These are phyloP conservation scores for Pogonomyrmex barbatus DNA, from an alignment of 1,140 invertebrate species.

Conservation along the genomic window DNA sequence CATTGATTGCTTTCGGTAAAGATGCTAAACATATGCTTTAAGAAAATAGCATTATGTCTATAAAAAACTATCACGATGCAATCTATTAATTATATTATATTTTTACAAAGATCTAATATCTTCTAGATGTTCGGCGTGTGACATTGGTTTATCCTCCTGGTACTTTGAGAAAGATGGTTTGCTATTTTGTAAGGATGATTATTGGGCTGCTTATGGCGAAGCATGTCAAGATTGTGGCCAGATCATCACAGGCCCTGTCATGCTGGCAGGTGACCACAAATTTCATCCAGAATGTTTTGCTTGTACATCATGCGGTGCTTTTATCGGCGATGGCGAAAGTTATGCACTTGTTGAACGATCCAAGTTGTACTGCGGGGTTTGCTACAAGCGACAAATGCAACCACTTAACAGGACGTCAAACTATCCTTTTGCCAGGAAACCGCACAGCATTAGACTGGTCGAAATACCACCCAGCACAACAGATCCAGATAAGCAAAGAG, in stretches of 20 bases:
- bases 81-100: conserved; percentile 1
- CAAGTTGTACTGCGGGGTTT: conserved; percentile 92
- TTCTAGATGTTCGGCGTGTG: conserved; percentile 94
- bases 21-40: conserved; percentile 45
- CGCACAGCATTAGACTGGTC: conserved; percentile 93
- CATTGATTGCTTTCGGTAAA: conserved; percentile 93
- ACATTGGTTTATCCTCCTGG: conserved; percentile 94
- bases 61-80: not conserved
- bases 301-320: conserved; percentile 92
- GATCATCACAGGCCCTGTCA: conserved; percentile 96
- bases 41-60: not conserved
- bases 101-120: not conserved
- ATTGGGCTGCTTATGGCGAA: conserved; percentile 95
- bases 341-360: conserved; percentile 96
- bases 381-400: conserved; percentile 85
- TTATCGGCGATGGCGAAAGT: conserved; percentile 96
- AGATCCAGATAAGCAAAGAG: conserved; percentile 84
- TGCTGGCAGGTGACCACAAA: conserved; percentile 97
- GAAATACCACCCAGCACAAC: conserved; percentile 89
- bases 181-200: conserved; percentile 95
- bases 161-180: conserved; percentile 97
- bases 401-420: conserved; percentile 87
- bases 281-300: conserved; percentile 98
- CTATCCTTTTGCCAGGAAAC: conserved; percentile 87
- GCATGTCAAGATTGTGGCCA: conserved; percentile 95